phyloP scores from a whole-genome alignment of 2,888 invertebrate genomes.

The Microplitis deprimator region DNA sequence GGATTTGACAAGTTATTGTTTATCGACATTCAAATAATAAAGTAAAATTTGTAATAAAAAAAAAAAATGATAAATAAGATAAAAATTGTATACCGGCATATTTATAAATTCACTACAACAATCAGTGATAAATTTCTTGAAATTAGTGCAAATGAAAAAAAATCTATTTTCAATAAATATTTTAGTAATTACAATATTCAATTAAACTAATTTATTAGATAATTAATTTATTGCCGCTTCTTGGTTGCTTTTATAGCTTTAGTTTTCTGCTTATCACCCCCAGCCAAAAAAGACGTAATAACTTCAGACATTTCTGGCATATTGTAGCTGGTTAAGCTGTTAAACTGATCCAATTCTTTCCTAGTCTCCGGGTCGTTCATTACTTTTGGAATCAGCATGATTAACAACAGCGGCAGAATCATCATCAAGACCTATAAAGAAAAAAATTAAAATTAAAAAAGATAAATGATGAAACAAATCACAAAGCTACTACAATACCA shows the following conservation, averaged over 20 bases:
- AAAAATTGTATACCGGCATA: no score
- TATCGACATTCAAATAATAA: no score
- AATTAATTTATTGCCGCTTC: conserved; percentile 66
- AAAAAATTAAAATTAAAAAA: conserved; percentile 33
- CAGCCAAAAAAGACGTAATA: conserved; percentile 88
- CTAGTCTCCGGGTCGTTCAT: conserved; percentile 98
- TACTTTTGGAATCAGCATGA: conserved; percentile 95
- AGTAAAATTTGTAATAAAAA: no score
- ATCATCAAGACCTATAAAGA: conserved; percentile 88
- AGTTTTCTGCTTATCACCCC: conserved; percentile 76
- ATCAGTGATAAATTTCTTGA: no score
- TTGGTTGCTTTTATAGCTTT: conserved; percentile 70
- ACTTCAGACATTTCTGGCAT: conserved; percentile 97
- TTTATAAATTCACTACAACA: no score
- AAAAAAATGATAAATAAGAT: no score
- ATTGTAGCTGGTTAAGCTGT: conserved; percentile 84
- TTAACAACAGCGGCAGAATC: conserved; percentile 90
- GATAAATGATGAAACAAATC: conserved; percentile 9
- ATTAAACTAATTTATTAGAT: background rate
- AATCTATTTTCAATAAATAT: no score
- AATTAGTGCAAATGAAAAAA: no score
- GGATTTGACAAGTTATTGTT: no score
- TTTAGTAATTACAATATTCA: background rate
- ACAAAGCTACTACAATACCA: conserved; percentile 4
- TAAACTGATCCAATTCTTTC: conserved; percentile 93